Conservation (phyloP, 2,113 vertebrate genomes). For the Desmodus rotundus region DNA sequence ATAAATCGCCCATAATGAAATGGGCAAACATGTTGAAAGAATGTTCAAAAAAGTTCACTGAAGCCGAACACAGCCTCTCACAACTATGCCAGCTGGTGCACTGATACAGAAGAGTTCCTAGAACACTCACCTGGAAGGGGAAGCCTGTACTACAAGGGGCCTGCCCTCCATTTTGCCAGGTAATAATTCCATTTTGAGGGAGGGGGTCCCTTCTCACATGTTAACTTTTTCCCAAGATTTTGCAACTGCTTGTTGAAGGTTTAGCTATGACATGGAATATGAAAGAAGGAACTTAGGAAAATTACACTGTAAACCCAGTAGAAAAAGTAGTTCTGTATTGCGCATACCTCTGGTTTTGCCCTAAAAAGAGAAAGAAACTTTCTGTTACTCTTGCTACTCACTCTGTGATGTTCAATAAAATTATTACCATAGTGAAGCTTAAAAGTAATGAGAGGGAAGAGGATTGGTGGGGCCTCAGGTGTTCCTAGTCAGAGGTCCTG, state of each 20-base stretch:
- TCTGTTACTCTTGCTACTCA: slow-evolving; percentile 21
- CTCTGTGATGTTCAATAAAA: slow-evolving; percentile 33
- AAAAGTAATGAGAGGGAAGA: slow-evolving; percentile 44
- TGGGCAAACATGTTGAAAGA: too few relatives aligned
- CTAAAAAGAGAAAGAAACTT: background rate
- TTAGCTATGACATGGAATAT: background rate
- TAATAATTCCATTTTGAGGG: too few relatives aligned
- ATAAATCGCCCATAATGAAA: too few relatives aligned
- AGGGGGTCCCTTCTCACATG: background rate
- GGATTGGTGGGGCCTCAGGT: slow-evolving; percentile 42
- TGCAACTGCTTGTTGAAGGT: background rate
- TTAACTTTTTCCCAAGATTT: slow-evolving; percentile 25
- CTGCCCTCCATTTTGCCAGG: too few relatives aligned
- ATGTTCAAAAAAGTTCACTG: too few relatives aligned
- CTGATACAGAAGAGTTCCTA: too few relatives aligned
- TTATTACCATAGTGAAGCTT: slow-evolving; percentile 42
- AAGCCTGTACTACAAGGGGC: too few relatives aligned
- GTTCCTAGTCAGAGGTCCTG: slow-evolving; percentile 45
- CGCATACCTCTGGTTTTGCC: background rate
- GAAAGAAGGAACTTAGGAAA: slow-evolving; percentile 15
- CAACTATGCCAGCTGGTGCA: too few relatives aligned
- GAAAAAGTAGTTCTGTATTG: background rate
- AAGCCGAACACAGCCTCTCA: too few relatives aligned
- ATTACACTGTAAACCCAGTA: background rate
- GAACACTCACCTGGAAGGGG: too few relatives aligned